Percentiles rank a stretch among this genome's conserved stretches.
Conservation (phyloP, 2,797 vertebrate genomes). For the Schizopygopsis pylzovi region DNA sequence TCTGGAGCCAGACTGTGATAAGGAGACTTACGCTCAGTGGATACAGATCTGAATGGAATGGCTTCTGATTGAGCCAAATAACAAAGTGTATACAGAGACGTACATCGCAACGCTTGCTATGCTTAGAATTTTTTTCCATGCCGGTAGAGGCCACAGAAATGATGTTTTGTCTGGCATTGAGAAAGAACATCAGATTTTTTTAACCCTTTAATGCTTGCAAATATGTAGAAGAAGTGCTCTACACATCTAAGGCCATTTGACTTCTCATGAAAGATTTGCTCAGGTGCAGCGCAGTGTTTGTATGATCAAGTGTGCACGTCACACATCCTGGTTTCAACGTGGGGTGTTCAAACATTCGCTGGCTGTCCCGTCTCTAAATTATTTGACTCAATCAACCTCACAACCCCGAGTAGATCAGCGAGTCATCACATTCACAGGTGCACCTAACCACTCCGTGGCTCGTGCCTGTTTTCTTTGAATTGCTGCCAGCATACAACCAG, state of each 20-base stretch:
- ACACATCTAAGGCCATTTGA: background rate
- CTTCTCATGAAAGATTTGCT: conserved; percentile 47
- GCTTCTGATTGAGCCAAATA: conserved; percentile 37
- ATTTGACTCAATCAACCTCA: conserved; percentile 62
- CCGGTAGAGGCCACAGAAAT: conserved; percentile 6
- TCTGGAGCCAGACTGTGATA: conserved; percentile 54
- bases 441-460: conserved; percentile 66
- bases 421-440: conserved; percentile 80
- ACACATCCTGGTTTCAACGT: conserved; percentile 3
- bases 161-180: conserved; percentile 9
- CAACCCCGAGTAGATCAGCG: conserved; percentile 68
- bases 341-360: conserved; percentile 29
- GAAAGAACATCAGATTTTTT: background rate
- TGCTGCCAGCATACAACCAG: conserved; percentile 68
- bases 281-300: conserved; percentile 26
- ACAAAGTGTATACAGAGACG: conserved; percentile 42
- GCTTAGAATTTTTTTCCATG: conserved; percentile 1
- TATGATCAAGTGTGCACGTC: background rate
- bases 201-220: background rate
- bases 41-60: conserved; percentile 48
- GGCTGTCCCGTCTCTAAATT: conserved; percentile 29
- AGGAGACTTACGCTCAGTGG: conserved; percentile 23
- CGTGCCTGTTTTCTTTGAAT: conserved; percentile 69
- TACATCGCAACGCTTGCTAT: conserved; percentile 39
- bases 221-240: background rate